Conservation (phyloP, 1,140 invertebrate genomes). For the Pseudomyrmex concolor region DNA sequence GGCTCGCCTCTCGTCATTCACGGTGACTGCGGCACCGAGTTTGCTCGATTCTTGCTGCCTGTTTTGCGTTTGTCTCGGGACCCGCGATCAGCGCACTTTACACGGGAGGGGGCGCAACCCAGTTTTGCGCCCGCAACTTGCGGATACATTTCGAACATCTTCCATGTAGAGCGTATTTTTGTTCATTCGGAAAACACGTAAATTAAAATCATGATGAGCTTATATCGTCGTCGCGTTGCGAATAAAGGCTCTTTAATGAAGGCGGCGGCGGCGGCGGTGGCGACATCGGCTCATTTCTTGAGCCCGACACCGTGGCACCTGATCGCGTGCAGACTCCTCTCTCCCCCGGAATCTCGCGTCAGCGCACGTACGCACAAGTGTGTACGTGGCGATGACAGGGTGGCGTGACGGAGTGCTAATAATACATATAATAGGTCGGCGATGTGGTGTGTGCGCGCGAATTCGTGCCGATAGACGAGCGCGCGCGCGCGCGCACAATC, state of each 20-base stretch:
- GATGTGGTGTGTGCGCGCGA: conserved; percentile 64
- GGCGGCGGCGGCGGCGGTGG: background rate
- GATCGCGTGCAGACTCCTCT: conserved; percentile 37
- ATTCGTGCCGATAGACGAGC: conserved; percentile 71
- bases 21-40: conserved; percentile 22
- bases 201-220: too few species aligned
- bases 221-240: too few species aligned
- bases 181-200: too few species aligned
- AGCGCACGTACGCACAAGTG: conserved; percentile 57
- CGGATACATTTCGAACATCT: background rate
- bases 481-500: conserved; percentile 46
- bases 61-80: conserved; percentile 12
- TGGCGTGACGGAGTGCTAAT: conserved; percentile 81
- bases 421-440: conserved; percentile 79
- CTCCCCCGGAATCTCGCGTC: conserved; percentile 56
- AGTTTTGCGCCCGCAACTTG: background rate
- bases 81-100: background rate
- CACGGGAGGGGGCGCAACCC: background rate
- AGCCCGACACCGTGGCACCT: conserved; percentile 16
- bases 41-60: conserved; percentile 20
- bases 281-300: too few species aligned
- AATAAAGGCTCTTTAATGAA: background rate
- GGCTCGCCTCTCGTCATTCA: conserved; percentile 49
- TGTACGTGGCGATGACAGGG: conserved; percentile 79
- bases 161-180: background rate